Evolutionary conservation across 2,888 invertebrate species (phyloP).

Genomic region (Melikaiella ostensackeni): DNA sequence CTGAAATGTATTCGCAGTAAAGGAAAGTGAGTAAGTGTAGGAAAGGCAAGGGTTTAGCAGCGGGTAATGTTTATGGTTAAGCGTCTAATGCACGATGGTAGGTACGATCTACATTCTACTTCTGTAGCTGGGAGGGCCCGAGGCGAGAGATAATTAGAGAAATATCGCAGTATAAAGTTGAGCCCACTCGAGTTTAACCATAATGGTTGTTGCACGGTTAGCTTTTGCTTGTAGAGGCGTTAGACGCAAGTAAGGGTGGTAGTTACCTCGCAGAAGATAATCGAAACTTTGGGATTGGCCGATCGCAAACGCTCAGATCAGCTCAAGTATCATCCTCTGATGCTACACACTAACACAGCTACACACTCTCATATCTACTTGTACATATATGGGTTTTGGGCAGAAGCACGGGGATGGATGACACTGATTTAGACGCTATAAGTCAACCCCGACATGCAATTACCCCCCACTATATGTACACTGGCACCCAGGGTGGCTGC

Average conservation of each 20-base stretch:
- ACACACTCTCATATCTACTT: conserved; percentile 17
- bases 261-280: conserved; percentile 58
- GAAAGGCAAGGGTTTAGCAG: conserved; percentile 47
- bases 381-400: conserved; percentile 45
- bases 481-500: conserved; percentile 8
- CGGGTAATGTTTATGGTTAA: conserved; percentile 66
- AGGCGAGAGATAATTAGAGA: conserved; percentile 73
- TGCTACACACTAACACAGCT: conserved; percentile 41
- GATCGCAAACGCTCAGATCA: conserved; percentile 44
- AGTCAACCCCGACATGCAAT: conserved; percentile 74
- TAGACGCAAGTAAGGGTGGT: conserved; percentile 43
- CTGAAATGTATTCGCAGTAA: conserved; percentile 36
- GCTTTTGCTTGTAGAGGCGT: conserved; percentile 44
- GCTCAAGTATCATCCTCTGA: conserved; percentile 45
- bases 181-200: conserved; percentile 56
- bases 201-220: conserved; percentile 16
- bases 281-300: conserved; percentile 69
- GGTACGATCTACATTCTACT: conserved; percentile 19
- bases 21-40: conserved; percentile 44
- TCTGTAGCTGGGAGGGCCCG: conserved; percentile 41
- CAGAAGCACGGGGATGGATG: conserved; percentile 58
- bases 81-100: conserved; percentile 51
- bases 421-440: conserved; percentile 75
- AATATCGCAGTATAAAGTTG: conserved; percentile 75
- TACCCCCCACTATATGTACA: conserved; percentile 54